These are phyloP conservation scores for Tetrao urogallus DNA, from an alignment of 2,113 vertebrate species.

Conservation along the genomic window DNA sequence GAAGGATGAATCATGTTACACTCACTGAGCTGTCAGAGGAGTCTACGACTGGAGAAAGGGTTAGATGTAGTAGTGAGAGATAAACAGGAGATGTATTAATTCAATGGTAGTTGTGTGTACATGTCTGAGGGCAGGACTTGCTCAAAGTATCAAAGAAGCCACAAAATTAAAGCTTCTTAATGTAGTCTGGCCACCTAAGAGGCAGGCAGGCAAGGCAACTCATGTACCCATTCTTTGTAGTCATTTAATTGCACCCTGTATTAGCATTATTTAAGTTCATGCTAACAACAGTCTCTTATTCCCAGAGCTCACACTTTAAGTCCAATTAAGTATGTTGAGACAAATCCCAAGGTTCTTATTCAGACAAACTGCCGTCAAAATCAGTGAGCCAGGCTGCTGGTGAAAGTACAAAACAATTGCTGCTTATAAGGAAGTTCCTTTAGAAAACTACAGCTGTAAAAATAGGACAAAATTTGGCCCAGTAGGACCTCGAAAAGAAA, in stretches of 20 bases:
- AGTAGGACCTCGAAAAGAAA: background rate
- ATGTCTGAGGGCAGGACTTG: slow-evolving; percentile 36
- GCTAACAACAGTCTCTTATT: slow-evolving; percentile 23
- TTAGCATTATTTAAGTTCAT: slow-evolving; percentile 19
- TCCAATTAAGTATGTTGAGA: slow-evolving; percentile 38
- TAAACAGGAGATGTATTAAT: slow-evolving; percentile 49
- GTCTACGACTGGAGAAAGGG: background rate
- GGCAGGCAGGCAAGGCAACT: slow-evolving; percentile 8
- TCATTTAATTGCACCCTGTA: slow-evolving; percentile 2
- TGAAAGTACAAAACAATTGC: background rate
- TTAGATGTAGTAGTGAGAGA: background rate
- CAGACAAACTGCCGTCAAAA: background rate
- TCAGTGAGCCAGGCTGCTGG: background rate
- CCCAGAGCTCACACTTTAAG: background rate
- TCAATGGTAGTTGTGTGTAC: background rate
- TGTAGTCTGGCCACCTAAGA: slow-evolving; percentile 42
- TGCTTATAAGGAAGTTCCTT: background rate
- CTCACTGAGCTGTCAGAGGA: slow-evolving; percentile 31
- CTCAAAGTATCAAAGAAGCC: slow-evolving; percentile 61
- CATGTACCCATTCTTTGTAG: background rate
- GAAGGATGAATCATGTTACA: slow-evolving; percentile 55
- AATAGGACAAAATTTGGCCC: background rate
- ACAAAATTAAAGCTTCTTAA: slow-evolving; percentile 52
- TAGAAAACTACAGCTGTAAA: background rate
- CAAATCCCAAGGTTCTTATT: slow-evolving; percentile 19